Conservation (phyloP, 2,113 vertebrate genomes). For the Trachemys scripta region DNA sequence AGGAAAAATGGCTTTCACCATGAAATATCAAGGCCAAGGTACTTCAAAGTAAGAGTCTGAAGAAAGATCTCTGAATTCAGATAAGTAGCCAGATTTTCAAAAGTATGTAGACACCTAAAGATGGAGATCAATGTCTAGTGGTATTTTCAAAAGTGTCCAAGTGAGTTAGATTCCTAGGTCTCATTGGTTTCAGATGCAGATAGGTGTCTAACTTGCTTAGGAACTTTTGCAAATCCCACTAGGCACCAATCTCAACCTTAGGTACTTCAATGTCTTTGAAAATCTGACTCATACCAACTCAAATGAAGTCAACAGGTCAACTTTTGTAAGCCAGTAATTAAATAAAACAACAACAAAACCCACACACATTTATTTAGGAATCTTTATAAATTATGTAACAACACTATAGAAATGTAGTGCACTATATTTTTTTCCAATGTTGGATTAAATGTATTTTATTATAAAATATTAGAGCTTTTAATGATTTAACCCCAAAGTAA, state of each 20-base stretch:
- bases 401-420: neutral
- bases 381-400: neutral
- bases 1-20: neutral
- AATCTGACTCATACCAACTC: neutral
- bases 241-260: neutral
- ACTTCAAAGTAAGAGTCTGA: neutral
- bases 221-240: conserved; percentile 5
- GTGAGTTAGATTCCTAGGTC: neutral
- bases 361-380: neutral
- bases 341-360: neutral
- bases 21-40: neutral
- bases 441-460: conserved; percentile 71
- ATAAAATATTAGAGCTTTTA: conserved; percentile 72
- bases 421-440: conserved; percentile 31
- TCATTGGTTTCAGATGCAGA: neutral
- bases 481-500: conserved; percentile 73
- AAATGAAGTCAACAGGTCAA: neutral
- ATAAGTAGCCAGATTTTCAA: neutral
- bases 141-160: neutral
- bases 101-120: neutral
- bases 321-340: neutral
- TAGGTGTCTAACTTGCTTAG: neutral
- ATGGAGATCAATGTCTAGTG: neutral
- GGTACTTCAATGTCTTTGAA: neutral
- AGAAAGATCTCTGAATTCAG: neutral